These are phyloP conservation scores for Epicampocera succincta DNA, from an alignment of 2,888 invertebrate genomes.

Conservation along the genomic window DNA sequence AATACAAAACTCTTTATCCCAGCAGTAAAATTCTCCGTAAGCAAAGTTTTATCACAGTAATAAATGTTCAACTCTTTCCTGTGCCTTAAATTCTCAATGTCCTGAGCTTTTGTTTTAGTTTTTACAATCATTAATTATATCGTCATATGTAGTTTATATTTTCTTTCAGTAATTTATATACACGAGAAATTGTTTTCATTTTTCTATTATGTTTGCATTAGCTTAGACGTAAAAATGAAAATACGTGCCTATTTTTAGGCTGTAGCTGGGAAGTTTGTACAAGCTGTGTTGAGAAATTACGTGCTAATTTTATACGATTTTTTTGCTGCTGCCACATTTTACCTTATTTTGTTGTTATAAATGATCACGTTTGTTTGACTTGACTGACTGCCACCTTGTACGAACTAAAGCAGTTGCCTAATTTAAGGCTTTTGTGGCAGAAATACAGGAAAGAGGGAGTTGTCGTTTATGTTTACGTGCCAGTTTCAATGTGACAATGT, in stretches of 20 bases:
- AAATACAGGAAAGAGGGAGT: no score
- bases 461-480: conserved; percentile 55
- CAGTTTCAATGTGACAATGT: conserved; percentile 46
- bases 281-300: conserved; percentile 52
- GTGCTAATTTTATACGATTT: conserved; percentile 62
- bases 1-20: background rate
- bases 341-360: conserved; percentile 39
- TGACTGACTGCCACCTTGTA: conserved; percentile 51
- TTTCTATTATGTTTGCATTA: conserved; percentile 54
- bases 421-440: conserved; percentile 57
- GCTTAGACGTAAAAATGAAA: conserved; percentile 47
- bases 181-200: conserved; percentile 48
- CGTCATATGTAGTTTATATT: conserved; percentile 58
- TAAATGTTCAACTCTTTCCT: background rate
- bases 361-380: conserved; percentile 62
- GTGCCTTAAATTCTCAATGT: background rate
- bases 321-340: conserved; percentile 14
- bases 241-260: conserved; percentile 66
- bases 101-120: background rate
- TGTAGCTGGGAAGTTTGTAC: conserved; percentile 32
- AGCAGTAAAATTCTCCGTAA: background rate
- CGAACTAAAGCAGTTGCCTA: conserved; percentile 55
- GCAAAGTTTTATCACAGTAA: background rate
- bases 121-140: conserved; percentile 37
- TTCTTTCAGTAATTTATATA: conserved; percentile 15